Evolutionary conservation across 2,113 vertebrate genomes (phyloP), one percentile per base, ranked within the genome.

Genomic region (Gopherus evgoodei): DNA sequence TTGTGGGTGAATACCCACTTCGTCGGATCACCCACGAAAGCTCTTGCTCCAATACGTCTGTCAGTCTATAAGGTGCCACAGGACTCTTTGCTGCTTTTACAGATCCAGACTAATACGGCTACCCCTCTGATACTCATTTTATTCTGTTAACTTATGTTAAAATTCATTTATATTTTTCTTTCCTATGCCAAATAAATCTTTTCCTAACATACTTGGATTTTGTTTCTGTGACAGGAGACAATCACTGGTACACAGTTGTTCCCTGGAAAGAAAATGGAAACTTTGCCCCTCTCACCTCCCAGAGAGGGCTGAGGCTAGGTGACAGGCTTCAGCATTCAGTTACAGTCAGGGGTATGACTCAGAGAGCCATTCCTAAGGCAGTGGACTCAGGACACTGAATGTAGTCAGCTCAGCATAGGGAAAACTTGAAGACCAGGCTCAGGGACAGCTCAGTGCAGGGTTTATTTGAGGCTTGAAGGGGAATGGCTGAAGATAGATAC

Each of bases 111-210:
- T 49, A 49, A 49, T 11, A 49, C 10, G 47, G 47, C 47, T 49
- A 49, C 47, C 47, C 47, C 47, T 47, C 47, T 49, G 47, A 49
- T 49, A 49, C 47, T 76, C 35, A 8, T 14, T 69, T 90, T 69
- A 62, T 78, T 86, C 83, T 83, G 38, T 25, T 83, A 75, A 75
- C 35, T 92, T 75, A 82, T 47, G 31, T 65, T 62, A 38, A 86
- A 52, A 47, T 19, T 44, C 54, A 82, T 38, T 47, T 87, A 82
- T 42, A 35, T 79, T 96, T 89, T 56, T 56, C 78, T 79, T 86
- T 35, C 50, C 29, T 75, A 29, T 0, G 5, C 24, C 38, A 62
- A 79, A 88, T 88, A 1, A 94, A 82, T 35, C 3, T 27, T 59
- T 8, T 27, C 80, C 12, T 59, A 86, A 83, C 17, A 42, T 24